These are phyloP conservation scores for Oscheius sp. DNA, from an alignment of 2,888 invertebrate genomes.

Conservation along the genomic window DNA sequence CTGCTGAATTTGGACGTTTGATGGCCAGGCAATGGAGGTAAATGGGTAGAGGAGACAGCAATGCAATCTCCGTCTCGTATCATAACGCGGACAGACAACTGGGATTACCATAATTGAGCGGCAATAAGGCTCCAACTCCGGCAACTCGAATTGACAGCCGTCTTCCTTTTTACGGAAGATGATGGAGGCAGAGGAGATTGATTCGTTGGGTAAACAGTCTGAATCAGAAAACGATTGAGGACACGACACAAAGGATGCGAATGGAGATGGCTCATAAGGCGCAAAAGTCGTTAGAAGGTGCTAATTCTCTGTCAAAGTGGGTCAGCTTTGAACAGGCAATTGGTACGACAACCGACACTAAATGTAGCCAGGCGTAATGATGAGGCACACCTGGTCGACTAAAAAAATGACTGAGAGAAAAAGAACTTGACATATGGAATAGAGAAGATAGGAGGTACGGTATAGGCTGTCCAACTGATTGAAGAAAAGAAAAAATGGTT, in stretches of 20 bases:
- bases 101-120: conserved; percentile 27
- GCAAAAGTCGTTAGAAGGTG: conserved; percentile 30
- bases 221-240: conserved; percentile 24
- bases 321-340: conserved; percentile 30
- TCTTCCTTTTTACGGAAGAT: not conserved
- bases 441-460: too few relatives aligned
- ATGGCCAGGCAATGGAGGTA: not conserved
- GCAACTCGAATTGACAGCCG: conserved; percentile 18
- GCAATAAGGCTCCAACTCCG: conserved; percentile 16
- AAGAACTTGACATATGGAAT: too few relatives aligned
- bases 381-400: not conserved
- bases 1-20: conserved; percentile 4
- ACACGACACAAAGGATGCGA: conserved; percentile 9
- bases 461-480: too few relatives aligned
- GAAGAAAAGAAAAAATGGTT: too few relatives aligned
- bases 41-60: not conserved
- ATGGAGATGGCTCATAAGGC: conserved; percentile 27
- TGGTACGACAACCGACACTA: too few relatives aligned
- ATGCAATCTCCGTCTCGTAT: conserved; percentile 24
- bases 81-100: conserved; percentile 27
- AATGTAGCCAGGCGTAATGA: not conserved
- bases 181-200: conserved; percentile 17
- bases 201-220: conserved; percentile 26
- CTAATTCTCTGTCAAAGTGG: conserved; percentile 22
- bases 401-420: not conserved